phyloP scores from a whole-genome alignment of 2,888 invertebrate genomes.

The Rhamnusium bicolor region DNA sequence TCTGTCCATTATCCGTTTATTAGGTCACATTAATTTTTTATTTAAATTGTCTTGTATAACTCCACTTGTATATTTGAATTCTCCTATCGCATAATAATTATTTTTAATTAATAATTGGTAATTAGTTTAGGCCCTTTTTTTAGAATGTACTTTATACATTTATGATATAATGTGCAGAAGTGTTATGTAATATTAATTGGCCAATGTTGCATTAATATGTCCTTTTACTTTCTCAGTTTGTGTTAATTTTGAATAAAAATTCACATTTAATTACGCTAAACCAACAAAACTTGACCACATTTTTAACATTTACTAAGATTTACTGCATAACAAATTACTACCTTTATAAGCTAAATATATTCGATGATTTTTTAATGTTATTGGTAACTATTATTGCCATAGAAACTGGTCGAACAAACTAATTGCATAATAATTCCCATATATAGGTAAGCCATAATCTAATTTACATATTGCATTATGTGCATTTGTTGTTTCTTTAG shows the following conservation, averaged over 20 bases:
- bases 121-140: constrained; percentile 15
- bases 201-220: background rate
- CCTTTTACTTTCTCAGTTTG: constrained; percentile 23
- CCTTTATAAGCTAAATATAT: background rate
- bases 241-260: constrained; percentile 19
- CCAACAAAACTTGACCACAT: background rate
- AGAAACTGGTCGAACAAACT: constrained; percentile 3
- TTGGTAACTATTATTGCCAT: background rate
- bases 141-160: background rate
- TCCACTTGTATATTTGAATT: background rate
- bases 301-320: constrained; percentile 1
- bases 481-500: background rate
- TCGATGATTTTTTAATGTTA: background rate
- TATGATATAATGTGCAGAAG: background rate
- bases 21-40: background rate
- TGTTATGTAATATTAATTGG: constrained; percentile 8
- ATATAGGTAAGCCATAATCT: constrained; percentile 20
- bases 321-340: constrained; percentile 1
- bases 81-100: background rate
- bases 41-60: background rate
- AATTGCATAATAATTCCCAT: constrained; percentile 21
- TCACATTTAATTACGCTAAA: background rate
- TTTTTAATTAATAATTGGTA: background rate
- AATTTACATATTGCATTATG: constrained; percentile 10
- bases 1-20: background rate